Evolutionary conservation across 2,888 invertebrate species (phyloP), one percentile per base, ranked within the genome.

Genomic region (Parnassius apollo): DNA sequence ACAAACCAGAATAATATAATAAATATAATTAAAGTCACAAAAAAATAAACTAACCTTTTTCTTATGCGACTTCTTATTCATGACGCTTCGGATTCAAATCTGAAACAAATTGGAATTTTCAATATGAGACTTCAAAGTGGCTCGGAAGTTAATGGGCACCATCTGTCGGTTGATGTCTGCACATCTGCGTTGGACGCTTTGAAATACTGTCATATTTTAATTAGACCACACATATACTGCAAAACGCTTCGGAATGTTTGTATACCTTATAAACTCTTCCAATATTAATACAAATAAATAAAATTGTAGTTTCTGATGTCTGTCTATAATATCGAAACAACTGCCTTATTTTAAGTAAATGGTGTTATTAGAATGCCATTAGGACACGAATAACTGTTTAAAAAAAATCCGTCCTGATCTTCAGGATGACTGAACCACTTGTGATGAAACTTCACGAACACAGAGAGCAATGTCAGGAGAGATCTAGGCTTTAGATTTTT

Each of bases 31-130:
- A 9, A 18, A 22, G 18, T 51, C 18, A 9, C 25, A 22, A 13
- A 13, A 13, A 18, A 12, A 12, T 10, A 10, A 78, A 78, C 80
- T 44, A 67, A 91, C 91, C 88, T 91, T 91, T 70, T 91, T 91
- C 76, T 90, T 91, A 61, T 91, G 86, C 22, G 85, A 81, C 67
- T 90, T 91, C 80, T 91, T 91, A 69, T 91, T 84, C 91, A 91
- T 91, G 68, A 52, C 68, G 70, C 62, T 53, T 55, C 57, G 64
- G 57, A 48, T 42, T 45, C 42, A 60, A 61, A 71, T 73, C 88
- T 89, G 88, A 67, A 89, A 88, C 77, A 83, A 79, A 77, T 75
- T 66, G 13, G 9, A 66, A 68, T 67, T 68, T 70, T 66, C 61
- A 62, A 60, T 63, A 56, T 8, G 42, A 22, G 50, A 63, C 69